Evolutionary conservation across 2,888 invertebrate genomes (phyloP).

Genomic region (Macaria liturata): DNA sequence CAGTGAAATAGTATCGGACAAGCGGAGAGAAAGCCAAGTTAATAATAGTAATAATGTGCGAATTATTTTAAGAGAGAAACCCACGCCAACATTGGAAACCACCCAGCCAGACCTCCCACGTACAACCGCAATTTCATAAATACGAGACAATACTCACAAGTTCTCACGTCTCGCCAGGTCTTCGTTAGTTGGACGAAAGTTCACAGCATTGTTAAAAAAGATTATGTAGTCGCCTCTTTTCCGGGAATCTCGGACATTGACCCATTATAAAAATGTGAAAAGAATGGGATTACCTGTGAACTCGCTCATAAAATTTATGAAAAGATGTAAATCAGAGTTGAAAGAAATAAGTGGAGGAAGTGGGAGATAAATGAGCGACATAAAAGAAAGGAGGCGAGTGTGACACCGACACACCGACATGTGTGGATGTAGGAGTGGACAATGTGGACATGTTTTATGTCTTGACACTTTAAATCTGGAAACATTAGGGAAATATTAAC

Average conservation of each 20-base stretch:
- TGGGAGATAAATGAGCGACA: constrained; percentile 31
- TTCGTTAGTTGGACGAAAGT: constrained; percentile 31
- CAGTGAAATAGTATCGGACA: constrained; percentile 39
- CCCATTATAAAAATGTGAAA: constrained; percentile 40
- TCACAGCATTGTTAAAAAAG: constrained; percentile 30
- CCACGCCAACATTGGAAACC: constrained; percentile 50
- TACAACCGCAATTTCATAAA: constrained; percentile 21
- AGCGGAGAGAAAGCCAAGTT: constrained; percentile 48
- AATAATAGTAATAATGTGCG: constrained; percentile 53
- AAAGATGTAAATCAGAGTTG: constrained; percentile 35
- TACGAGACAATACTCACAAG: constrained; percentile 12
- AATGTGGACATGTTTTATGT: not conserved
- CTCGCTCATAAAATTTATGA: constrained; percentile 40
- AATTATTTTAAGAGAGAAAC: constrained; percentile 50
- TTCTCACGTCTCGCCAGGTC: constrained; percentile 34
- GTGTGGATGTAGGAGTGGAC: constrained; percentile 11
- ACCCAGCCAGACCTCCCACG: constrained; percentile 36
- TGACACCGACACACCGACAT: constrained; percentile 21
- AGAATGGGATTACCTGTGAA: constrained; percentile 46
- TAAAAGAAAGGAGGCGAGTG: constrained; percentile 13
- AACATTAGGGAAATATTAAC: no score
- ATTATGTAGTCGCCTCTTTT: constrained; percentile 39
- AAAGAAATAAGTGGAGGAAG: constrained; percentile 33
- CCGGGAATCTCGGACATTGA: constrained; percentile 41
- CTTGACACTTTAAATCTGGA: no score